phyloP scores from a whole-genome alignment of 2,888 invertebrate genomes.

The Tenthredo amoena region DNA sequence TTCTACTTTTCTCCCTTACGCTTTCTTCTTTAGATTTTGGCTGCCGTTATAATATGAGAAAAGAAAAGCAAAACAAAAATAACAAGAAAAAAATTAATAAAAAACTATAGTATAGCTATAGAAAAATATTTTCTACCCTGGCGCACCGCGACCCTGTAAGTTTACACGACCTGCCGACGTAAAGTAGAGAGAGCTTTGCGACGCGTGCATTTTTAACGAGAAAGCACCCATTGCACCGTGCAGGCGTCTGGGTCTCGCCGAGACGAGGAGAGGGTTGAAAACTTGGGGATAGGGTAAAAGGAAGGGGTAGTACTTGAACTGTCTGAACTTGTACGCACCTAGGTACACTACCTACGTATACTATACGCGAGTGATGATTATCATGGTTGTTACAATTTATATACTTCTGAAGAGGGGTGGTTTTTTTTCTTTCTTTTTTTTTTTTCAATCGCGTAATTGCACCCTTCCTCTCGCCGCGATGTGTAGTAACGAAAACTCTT shows the following conservation, averaged over 20 bases:
- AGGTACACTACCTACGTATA: background rate
- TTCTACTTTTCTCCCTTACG: no score
- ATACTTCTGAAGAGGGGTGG: background rate
- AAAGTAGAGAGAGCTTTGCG: conserved; percentile 67
- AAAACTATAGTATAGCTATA: background rate
- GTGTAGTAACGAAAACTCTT: background rate
- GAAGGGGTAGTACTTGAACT: conserved; percentile 36
- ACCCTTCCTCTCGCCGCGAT: background rate
- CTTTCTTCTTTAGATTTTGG: background rate
- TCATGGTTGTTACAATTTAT: conserved; percentile 37
- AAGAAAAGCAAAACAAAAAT: background rate
- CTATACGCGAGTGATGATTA: background rate
- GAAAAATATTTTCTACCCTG: background rate
- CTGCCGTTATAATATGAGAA: background rate
- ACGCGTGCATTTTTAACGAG: conserved; percentile 71
- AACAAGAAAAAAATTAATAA: background rate
- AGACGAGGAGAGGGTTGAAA: conserved; percentile 15
- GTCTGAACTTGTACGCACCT: conserved; percentile 43
- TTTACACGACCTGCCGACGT: conserved; percentile 57
- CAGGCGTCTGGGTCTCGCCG: conserved; percentile 35
- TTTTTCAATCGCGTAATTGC: conserved; percentile 17
- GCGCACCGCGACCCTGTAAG: background rate
- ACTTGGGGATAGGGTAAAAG: background rate
- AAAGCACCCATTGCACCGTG: conserved; percentile 53
- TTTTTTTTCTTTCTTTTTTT: background rate